Evolutionary conservation across 2,797 vertebrate genomes (phyloP).

Genomic region (Rhinella marina): DNA sequence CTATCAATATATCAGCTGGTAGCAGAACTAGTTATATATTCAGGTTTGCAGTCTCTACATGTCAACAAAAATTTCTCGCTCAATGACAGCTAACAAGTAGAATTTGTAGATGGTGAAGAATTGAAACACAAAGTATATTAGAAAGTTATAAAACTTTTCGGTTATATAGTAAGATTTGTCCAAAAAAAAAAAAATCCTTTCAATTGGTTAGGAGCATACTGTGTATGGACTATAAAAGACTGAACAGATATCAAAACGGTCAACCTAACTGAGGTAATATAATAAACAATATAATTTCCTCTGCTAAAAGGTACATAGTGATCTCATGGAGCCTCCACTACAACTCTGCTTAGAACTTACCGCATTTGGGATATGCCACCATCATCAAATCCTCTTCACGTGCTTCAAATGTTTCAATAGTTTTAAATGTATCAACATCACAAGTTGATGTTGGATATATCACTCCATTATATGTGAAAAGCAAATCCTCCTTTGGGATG

Average conservation of each 20-base stretch:
- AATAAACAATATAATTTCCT: neutral
- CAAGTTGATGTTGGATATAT: slow-evolving; percentile 47
- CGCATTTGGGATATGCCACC: slow-evolving; percentile 59
- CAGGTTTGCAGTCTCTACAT: no score
- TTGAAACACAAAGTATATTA: neutral
- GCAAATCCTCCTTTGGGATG: neutral
- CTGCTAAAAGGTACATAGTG: neutral
- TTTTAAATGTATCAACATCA: slow-evolving; percentile 36
- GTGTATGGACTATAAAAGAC: neutral
- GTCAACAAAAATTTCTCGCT: no score
- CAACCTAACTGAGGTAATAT: neutral
- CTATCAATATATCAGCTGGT: no score
- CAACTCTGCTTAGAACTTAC: slow-evolving; percentile 34
- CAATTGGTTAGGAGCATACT: neutral
- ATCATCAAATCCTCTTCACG: slow-evolving; percentile 56
- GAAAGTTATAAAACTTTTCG: no score
- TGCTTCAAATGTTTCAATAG: slow-evolving; percentile 54
- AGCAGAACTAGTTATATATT: no score
- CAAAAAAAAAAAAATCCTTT: no score
- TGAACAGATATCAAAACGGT: neutral
- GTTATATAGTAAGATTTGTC: no score
- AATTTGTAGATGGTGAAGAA: neutral
- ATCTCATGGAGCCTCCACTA: neutral
- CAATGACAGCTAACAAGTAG: no score
- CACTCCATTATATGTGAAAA: slow-evolving; percentile 37